These are phyloP conservation scores for Drosophila prolongata DNA, from an alignment of 2,888 invertebrate species.

Conservation along the genomic window DNA sequence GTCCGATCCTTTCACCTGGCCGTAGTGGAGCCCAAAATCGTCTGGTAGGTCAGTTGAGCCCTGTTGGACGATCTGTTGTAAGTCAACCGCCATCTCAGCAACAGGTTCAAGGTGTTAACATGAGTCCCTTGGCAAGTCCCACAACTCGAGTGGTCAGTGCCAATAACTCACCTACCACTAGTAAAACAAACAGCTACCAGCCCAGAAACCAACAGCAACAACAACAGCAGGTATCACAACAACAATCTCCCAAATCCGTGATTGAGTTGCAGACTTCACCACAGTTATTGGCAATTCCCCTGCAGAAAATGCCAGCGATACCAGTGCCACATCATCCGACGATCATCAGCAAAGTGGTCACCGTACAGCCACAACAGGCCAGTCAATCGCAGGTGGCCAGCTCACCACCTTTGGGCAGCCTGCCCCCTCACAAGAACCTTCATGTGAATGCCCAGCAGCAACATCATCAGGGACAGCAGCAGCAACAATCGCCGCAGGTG, in stretches of 20 bases:
- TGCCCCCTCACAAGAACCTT: conserved; percentile 64
- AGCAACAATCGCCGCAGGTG: conserved; percentile 77
- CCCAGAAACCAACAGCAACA: conserved; percentile 68
- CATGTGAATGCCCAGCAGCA: conserved; percentile 63
- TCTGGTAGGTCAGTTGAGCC: conserved; percentile 58
- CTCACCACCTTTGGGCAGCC: conserved; percentile 57
- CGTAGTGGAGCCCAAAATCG: conserved; percentile 70
- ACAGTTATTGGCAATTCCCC: conserved; percentile 69
- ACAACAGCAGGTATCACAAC: conserved; percentile 55
- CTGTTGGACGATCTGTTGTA: conserved; percentile 48
- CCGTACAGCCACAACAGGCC: conserved; percentile 81
- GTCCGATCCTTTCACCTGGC: conserved; percentile 78
- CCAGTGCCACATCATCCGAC: conserved; percentile 77
- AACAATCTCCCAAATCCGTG: conserved; percentile 82
- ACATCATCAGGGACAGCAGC: conserved; percentile 55
- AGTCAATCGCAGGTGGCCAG: conserved; percentile 69
- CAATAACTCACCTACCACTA: conserved; percentile 59
- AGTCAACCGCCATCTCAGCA: conserved; percentile 49
- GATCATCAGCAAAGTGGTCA: conserved; percentile 82
- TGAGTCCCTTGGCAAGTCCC: conserved; percentile 83
- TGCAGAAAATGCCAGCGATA: conserved; percentile 79
- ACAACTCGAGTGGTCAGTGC: conserved; percentile 71
- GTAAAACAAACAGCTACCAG: conserved; percentile 74
- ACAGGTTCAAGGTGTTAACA: conserved; percentile 43
- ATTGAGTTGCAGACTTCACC: conserved; percentile 66